These are phyloP conservation scores for Pseudorhiza aurosa DNA, from an alignment of 30 jellyfish, hydroid and myxozoan genomes.

Conservation along the genomic window DNA sequence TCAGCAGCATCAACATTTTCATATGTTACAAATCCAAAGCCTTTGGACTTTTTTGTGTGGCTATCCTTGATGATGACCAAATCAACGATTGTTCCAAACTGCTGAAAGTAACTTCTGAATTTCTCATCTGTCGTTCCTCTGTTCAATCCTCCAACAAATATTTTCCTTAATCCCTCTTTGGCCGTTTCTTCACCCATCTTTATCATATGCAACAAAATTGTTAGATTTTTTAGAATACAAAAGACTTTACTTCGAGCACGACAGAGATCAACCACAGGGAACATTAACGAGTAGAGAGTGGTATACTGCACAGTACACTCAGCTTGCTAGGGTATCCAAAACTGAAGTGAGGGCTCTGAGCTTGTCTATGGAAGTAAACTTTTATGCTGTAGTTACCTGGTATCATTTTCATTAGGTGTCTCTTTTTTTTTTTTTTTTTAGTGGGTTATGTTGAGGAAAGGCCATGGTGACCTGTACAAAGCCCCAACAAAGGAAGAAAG, in stretches of 20 bases:
- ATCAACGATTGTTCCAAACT: constrained; percentile 75
- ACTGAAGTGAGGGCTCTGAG: too few species aligned
- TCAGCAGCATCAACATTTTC: constrained; percentile 66
- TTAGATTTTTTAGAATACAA: not conserved
- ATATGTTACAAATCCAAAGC: constrained; percentile 90
- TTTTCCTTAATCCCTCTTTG: constrained; percentile 72
- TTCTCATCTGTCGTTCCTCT: constrained; percentile 74
- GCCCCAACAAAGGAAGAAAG: too few species aligned
- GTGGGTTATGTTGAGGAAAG: too few species aligned
- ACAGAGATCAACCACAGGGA: too few species aligned
- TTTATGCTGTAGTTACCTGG: too few species aligned
- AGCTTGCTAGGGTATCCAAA: too few species aligned
- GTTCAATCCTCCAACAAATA: constrained; percentile 82
- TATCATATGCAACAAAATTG: not conserved
- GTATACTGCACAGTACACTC: too few species aligned
- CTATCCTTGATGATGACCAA: constrained; percentile 70
- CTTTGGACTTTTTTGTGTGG: constrained; percentile 62
- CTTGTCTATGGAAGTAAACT: too few species aligned
- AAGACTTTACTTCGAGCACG: not conserved
- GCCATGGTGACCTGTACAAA: too few species aligned
- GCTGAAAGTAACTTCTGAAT: constrained; percentile 59
- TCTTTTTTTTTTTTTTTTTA: too few species aligned
- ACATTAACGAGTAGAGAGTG: too few species aligned
- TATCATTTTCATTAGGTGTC: too few species aligned
- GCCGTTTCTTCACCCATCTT: constrained; percentile 22